phyloP scores from a whole-genome alignment of 1,140 invertebrate genomes.

The Drosophila sulfurigaster region DNA sequence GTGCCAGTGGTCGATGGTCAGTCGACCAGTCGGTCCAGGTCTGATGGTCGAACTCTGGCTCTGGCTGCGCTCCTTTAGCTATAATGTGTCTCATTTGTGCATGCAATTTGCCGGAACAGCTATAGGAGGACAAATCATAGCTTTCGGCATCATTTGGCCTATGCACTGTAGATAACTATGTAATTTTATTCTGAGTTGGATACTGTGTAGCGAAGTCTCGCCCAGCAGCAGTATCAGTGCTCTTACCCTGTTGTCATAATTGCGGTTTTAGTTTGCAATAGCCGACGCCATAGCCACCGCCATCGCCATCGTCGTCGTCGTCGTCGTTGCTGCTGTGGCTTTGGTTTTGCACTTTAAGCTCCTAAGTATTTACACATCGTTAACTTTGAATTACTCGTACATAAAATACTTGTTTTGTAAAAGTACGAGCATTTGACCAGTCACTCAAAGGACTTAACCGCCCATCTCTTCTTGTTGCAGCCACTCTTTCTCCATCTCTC shows the following conservation, averaged over 20 bases:
- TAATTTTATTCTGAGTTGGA: constrained; percentile 48
- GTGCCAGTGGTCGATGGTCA: constrained; percentile 21
- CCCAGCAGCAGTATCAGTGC: constrained; percentile 12
- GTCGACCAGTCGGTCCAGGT: not conserved
- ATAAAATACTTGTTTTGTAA: constrained; percentile 34
- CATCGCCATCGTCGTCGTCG: not conserved
- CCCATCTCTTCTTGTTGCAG: not conserved
- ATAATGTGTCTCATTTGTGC: constrained; percentile 79
- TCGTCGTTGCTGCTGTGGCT: constrained; percentile 19
- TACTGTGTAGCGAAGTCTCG: not conserved
- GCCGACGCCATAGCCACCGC: not conserved
- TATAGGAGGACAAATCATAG: constrained; percentile 69
- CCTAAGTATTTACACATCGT: constrained; percentile 81
- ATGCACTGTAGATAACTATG: constrained; percentile 24
- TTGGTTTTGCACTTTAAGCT: constrained; percentile 63
- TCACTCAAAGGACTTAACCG: constrained; percentile 22
- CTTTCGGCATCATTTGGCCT: constrained; percentile 46
- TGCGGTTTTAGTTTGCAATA: constrained; percentile 54
- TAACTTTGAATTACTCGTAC: constrained; percentile 69
- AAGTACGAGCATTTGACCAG: constrained; percentile 13
- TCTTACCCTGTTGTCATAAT: constrained; percentile 65
- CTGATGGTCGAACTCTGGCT: not conserved
- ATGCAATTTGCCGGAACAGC: constrained; percentile 65
- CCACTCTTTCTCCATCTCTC: not conserved
- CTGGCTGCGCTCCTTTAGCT: constrained; percentile 26